A percentile compares a stretch with the other conserved stretches of the same genome.
Conservation (phyloP, 1,140 invertebrate genomes). For the Bombus impatiens region DNA sequence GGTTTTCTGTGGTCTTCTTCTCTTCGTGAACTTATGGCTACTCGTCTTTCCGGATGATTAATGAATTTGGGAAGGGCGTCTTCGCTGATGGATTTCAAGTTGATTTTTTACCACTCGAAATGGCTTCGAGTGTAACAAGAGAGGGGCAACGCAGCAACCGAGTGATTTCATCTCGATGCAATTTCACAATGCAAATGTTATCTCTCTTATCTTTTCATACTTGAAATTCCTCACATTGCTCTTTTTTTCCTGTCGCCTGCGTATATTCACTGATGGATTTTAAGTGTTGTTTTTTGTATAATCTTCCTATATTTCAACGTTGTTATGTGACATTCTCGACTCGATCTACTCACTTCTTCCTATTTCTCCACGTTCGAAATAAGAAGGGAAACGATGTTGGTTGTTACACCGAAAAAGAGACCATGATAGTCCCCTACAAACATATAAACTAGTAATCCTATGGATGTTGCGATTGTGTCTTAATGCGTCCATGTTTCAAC, state of each 20-base stretch:
- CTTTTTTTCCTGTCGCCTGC: not conserved
- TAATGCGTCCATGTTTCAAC: not conserved
- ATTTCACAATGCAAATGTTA: slow-evolving; percentile 4
- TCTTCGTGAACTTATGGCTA: slow-evolving; percentile 12
- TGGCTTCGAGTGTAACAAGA: not conserved
- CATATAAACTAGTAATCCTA: too few relatives aligned
- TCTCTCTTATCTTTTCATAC: not conserved
- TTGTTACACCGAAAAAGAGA: not conserved
- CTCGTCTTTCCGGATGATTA: slow-evolving; percentile 48
- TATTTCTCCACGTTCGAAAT: not conserved
- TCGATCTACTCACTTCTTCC: too few relatives aligned
- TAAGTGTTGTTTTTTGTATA: not conserved
- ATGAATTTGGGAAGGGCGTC: not conserved
- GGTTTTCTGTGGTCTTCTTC: not conserved
- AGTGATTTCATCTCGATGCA: not conserved
- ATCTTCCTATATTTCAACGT: too few relatives aligned
- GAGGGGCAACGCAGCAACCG: too few relatives aligned
- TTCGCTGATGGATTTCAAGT: not conserved
- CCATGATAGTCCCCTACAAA: too few relatives aligned
- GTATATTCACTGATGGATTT: not conserved
- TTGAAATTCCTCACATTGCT: not conserved
- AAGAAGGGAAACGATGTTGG: not conserved
- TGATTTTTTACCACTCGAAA: not conserved
- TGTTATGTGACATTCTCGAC: too few relatives aligned
- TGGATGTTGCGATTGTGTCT: not conserved